Percentiles rank a stretch among this genome's conserved stretches.
Evolutionary conservation across 2,888 invertebrate genomes (phyloP).

Genomic region (Branchellion lobata): DNA sequence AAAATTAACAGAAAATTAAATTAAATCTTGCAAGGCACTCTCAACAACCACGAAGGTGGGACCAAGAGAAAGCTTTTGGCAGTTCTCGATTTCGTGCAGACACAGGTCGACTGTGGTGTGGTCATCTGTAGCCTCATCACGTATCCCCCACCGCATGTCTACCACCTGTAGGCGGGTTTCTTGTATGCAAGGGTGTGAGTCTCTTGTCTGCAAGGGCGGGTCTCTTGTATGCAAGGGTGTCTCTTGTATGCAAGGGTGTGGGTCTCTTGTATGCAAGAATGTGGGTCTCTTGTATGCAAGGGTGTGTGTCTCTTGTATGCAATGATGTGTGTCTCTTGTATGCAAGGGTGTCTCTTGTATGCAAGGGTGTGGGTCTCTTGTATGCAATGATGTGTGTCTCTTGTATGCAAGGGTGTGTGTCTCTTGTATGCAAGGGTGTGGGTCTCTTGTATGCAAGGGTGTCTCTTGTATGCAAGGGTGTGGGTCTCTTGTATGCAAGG

Average conservation of each 20-base stretch:
- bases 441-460: too few species aligned
- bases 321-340: too few species aligned
- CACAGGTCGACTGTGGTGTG: conserved; percentile 98
- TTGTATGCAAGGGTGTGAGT: neutral
- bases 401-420: neutral
- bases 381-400: conserved; percentile 41
- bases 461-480: too few species aligned
- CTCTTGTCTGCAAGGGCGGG: neutral
- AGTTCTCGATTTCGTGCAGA: conserved; percentile 96
- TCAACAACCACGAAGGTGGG: conserved; percentile 44
- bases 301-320: neutral
- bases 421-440: neutral
- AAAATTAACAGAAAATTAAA: neutral
- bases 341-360: too few species aligned
- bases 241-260: too few species aligned
- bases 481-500: too few species aligned
- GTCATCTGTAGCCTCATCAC: conserved; percentile 97
- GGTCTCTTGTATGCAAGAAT: too few species aligned
- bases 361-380: too few species aligned
- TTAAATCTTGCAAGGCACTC: neutral
- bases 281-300: neutral
- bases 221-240: too few species aligned
- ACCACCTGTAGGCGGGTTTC: conserved; percentile 72
- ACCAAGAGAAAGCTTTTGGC: conserved; percentile 70
- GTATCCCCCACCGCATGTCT: conserved; percentile 97